Conservation (phyloP, 2,888 invertebrate species). For the Aspidiotus destructor region DNA sequence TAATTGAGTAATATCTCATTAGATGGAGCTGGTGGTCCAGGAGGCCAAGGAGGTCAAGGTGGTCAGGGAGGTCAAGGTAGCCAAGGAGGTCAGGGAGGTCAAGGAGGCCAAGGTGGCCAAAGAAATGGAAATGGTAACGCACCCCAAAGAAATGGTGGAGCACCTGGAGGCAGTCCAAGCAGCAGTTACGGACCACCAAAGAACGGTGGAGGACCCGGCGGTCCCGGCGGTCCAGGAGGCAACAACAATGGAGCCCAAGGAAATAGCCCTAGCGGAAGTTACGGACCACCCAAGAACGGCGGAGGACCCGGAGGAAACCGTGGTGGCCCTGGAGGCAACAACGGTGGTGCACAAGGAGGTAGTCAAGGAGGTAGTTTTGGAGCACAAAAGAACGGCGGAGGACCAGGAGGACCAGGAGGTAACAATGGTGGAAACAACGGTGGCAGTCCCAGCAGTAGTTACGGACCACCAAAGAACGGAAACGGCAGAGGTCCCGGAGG, state of each 20-base stretch:
- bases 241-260: background rate
- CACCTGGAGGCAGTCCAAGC: background rate
- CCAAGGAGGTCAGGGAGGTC: background rate
- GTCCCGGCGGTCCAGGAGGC: background rate
- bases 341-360: background rate
- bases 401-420: background rate
- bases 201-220: background rate
- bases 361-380: background rate
- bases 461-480: background rate
- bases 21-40: too few relatives aligned
- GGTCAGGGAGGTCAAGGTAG: background rate
- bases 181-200: background rate
- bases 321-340: background rate
- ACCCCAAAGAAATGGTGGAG: background rate
- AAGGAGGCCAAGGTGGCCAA: background rate
- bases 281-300: background rate
- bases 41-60: background rate
- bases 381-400: background rate
- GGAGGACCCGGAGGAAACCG: background rate
- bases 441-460: background rate
- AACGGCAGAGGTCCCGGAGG: background rate
- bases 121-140: background rate
- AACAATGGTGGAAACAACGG: background rate
- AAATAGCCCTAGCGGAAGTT: background rate
- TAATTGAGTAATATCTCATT: too few relatives aligned